Evolutionary conservation across 2,113 vertebrate species (phyloP).

Genomic region (Oryzias woworae): DNA sequence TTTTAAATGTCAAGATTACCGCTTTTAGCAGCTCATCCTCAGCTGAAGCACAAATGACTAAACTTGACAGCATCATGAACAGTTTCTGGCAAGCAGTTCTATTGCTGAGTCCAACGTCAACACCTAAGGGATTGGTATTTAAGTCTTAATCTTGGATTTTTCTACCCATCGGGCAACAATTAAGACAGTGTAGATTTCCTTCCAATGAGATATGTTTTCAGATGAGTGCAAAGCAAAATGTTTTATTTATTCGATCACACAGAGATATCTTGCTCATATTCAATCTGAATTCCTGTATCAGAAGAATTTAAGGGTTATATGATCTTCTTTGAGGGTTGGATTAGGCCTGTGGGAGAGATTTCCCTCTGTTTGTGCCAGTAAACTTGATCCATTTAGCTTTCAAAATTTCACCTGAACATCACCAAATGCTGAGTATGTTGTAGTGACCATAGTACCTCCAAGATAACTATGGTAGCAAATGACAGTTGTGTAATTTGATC

Average conservation of each 20-base stretch:
- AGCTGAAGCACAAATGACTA: constrained; percentile 36
- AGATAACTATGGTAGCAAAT: too few species aligned
- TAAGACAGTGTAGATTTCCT: constrained; percentile 27
- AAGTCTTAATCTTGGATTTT: constrained; percentile 18
- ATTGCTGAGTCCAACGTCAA: constrained; percentile 29
- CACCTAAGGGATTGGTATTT: constrained; percentile 25
- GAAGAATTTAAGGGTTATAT: background rate
- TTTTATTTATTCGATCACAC: background rate
- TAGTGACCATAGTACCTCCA: too few species aligned
- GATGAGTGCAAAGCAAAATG: background rate
- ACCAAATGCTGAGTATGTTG: too few species aligned
- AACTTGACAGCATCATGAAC: constrained; percentile 46
- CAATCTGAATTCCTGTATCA: background rate
- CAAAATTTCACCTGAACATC: constrained; percentile 56
- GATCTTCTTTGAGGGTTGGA: too few species aligned
- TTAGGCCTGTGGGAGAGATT: constrained; percentile 8
- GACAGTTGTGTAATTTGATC: too few species aligned
- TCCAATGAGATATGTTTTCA: constrained; percentile 4
- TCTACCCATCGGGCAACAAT: constrained; percentile 1
- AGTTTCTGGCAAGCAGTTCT: constrained; percentile 24
- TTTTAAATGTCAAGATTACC: constrained; percentile 51
- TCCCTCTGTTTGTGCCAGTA: constrained; percentile 29
- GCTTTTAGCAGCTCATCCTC: constrained; percentile 45
- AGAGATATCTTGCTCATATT: background rate
- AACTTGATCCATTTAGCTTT: constrained; percentile 51